Evolutionary conservation across 2,888 invertebrate genomes (phyloP).

Genomic region (Lasioglossum marginatum): DNA sequence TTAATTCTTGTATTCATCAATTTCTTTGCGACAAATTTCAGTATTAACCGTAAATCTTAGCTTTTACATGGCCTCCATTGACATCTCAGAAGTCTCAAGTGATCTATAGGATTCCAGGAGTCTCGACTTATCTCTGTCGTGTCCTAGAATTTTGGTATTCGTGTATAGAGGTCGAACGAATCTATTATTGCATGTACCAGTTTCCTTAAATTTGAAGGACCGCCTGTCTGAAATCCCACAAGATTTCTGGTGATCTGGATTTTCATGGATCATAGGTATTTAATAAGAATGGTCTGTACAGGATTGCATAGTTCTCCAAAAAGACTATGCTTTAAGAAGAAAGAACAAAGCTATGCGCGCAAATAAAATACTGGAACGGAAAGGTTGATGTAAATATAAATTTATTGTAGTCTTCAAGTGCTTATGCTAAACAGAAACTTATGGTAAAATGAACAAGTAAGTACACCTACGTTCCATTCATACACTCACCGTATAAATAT

Average conservation of each 20-base stretch:
- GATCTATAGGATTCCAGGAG: not conserved
- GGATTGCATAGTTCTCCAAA: not conserved
- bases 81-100: not conserved
- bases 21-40: not conserved
- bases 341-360: not conserved
- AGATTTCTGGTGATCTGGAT: not conserved
- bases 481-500: slow-evolving; percentile 63
- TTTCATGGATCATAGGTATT: not conserved
- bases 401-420: slow-evolving; percentile 76
- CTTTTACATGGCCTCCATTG: not conserved
- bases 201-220: not conserved
- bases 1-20: not conserved
- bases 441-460: slow-evolving; percentile 57
- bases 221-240: too few species aligned
- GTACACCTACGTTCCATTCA: slow-evolving; percentile 52
- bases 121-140: not conserved
- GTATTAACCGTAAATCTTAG: not conserved
- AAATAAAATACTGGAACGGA: not conserved
- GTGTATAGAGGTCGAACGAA: not conserved
- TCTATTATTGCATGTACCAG: not conserved
- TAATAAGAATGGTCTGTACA: not conserved
- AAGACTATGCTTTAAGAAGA: not conserved
- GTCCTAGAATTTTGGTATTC: not conserved
- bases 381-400: slow-evolving; percentile 72
- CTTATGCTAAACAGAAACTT: slow-evolving; percentile 62